Conservation (phyloP, 2,888 invertebrate genomes). For the Lacanobia oleracea region DNA sequence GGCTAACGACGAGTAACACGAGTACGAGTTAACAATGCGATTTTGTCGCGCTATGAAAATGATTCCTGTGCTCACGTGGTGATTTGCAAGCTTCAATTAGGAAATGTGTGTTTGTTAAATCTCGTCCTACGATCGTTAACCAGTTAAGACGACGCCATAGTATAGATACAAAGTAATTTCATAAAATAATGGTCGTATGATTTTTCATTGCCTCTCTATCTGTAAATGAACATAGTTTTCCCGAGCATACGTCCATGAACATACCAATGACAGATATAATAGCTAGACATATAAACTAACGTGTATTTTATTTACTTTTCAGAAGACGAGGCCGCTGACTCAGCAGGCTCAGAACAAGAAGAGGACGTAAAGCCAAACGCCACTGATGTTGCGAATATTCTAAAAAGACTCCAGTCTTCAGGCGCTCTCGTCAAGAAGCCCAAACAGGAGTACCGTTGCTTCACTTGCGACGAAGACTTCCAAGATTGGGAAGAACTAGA, state of each 20-base stretch:
- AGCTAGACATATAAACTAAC: slow-evolving; percentile 1
- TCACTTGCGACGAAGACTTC: slow-evolving; percentile 89
- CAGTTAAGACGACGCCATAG: neutral
- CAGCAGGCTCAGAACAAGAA: slow-evolving; percentile 70
- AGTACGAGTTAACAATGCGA: too few relatives aligned
- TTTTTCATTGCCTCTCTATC: neutral
- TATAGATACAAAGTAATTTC: neutral
- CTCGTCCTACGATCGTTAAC: too few relatives aligned
- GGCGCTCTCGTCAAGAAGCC: slow-evolving; percentile 77
- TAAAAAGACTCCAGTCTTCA: slow-evolving; percentile 81
- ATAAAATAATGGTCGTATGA: neutral
- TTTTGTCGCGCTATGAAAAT: too few relatives aligned
- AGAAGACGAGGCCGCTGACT: slow-evolving; percentile 76
- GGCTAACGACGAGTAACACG: too few relatives aligned
- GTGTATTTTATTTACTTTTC: slow-evolving; percentile 47
- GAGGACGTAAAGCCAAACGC: slow-evolving; percentile 65
- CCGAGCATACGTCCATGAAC: neutral
- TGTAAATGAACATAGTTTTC: neutral
- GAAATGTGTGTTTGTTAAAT: too few relatives aligned
- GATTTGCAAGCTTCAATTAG: too few relatives aligned
- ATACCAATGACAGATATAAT: neutral
- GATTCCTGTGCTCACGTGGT: too few relatives aligned
- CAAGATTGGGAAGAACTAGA: slow-evolving; percentile 84
- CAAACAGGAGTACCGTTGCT: slow-evolving; percentile 85
- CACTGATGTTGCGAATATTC: slow-evolving; percentile 79